A percentile compares a stretch with the other conserved stretches of the same genome.
phyloP scores from a whole-genome alignment of 1,140 invertebrate genomes.

The Mylabris phalerata region DNA sequence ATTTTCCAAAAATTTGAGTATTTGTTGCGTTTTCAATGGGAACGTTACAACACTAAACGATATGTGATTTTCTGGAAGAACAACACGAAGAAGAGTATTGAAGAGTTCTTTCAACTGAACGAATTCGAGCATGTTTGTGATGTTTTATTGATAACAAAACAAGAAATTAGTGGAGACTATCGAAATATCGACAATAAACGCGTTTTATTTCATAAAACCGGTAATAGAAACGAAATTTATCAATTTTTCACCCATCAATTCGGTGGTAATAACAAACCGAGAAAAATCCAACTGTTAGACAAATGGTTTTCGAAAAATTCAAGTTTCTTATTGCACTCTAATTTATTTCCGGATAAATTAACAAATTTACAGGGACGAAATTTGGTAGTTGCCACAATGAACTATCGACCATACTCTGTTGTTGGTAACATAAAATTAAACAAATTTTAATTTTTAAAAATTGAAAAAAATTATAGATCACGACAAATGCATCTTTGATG shows the following conservation, averaged over 20 bases:
- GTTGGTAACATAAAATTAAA: constrained; percentile 8
- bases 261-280: not conserved
- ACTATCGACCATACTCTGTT: constrained; percentile 19
- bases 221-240: not conserved
- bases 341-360: constrained; percentile 21
- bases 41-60: constrained; percentile 14
- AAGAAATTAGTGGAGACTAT: too few species aligned
- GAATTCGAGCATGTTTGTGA: too few species aligned
- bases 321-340: constrained; percentile 10
- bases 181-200: too few species aligned
- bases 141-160: too few species aligned
- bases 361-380: constrained; percentile 9
- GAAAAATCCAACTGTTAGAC: constrained; percentile 9
- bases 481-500: not conserved
- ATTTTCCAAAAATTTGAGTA: constrained; percentile 15
- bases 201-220: not conserved
- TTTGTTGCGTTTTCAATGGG: not conserved
- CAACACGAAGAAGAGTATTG: not conserved
- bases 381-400: constrained; percentile 15
- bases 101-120: constrained; percentile 9
- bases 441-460: not conserved
- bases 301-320: constrained; percentile 14
- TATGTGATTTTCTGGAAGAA: constrained; percentile 7
- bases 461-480: not conserved
- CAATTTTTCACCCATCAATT: constrained; percentile 18